phyloP scores from a whole-genome alignment of 2,888 invertebrate species.

The Biston betularia region DNA sequence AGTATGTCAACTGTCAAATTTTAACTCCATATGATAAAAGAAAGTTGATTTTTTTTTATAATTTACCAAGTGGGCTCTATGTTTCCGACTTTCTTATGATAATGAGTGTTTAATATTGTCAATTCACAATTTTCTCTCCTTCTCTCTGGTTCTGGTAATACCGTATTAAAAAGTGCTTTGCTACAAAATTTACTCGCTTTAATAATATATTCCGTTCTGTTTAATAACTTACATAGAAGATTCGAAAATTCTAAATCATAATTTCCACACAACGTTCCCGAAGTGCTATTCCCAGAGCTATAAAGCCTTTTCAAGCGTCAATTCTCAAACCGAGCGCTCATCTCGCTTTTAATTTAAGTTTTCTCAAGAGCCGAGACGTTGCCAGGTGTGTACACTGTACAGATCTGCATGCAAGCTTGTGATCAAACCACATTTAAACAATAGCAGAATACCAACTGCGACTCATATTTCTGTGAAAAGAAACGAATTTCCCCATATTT shows the following conservation, averaged over 20 bases:
- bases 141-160: too few species aligned
- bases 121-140: too few species aligned
- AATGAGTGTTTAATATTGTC: too few species aligned
- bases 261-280: slow-evolving; percentile 16
- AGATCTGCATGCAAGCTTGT: slow-evolving; percentile 30
- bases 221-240: background rate
- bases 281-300: slow-evolving; percentile 18
- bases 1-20: too few species aligned
- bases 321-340: slow-evolving; percentile 31
- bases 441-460: slow-evolving; percentile 9
- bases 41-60: too few species aligned
- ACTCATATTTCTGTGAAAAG: slow-evolving; percentile 35
- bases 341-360: slow-evolving; percentile 39
- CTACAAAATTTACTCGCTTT: too few species aligned
- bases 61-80: too few species aligned
- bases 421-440: slow-evolving; percentile 3
- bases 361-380: slow-evolving; percentile 32
- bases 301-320: slow-evolving; percentile 30
- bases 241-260: slow-evolving; percentile 10
- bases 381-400: slow-evolving; percentile 30
- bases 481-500: background rate
- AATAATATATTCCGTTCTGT: background rate
- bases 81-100: too few species aligned
- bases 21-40: too few species aligned
- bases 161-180: too few species aligned